Base-by-base conservation (phyloP, 2,113 vertebrate species). In the Rhea americana region DNA sequence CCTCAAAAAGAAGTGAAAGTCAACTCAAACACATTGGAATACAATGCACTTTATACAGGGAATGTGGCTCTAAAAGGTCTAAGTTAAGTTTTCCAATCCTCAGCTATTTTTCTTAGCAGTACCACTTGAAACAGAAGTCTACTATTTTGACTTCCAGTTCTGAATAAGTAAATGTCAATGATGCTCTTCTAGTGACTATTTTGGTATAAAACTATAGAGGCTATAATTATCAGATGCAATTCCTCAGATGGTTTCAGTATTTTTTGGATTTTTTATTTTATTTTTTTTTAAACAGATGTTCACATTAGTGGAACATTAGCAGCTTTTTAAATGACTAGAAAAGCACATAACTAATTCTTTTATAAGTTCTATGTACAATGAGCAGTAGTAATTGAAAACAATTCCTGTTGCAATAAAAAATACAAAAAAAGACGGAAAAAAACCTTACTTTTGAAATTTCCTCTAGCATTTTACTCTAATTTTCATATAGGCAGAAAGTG, bases 61-160 rank as follows among this genome's bases (percentile, higher is more conserved):
- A 92, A 86, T 0, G 4, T 11, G 72, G 9, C 65, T 93, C 63
- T 59, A 8, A 9, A 25, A 82, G 94, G 91, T 85, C 72, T 11
- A 24, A 81, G 94, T 93, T 91, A 95, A 96, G 93, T n/a, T 91
- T 85, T 85, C 82, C 89, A 78, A 87, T 71, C 59, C 79, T 94
- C 85, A 83, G 85, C 43, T 95, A 91, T 85, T 95, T 95, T 91
- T 72, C 95, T 91, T 93, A 75, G 82, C 87, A 86, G 91, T 19
- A 81, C 47, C 82, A 95, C 93, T 95, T 32, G 76, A 95, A 96
- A 93, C 90, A 93, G 93, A 95, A 93, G 68, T 66, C 41, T 39
- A 88, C 82, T 65, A 37, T 82, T 93, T 41, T 90, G 85, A 94
- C 91, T 94, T 91, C 65, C 72, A 83, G 22, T 83, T 81, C 65